Percentiles rank a stretch among this genome's conserved stretches.
Evolutionary conservation across 2,888 invertebrate species (phyloP).

Genomic region (Andrena fulva): DNA sequence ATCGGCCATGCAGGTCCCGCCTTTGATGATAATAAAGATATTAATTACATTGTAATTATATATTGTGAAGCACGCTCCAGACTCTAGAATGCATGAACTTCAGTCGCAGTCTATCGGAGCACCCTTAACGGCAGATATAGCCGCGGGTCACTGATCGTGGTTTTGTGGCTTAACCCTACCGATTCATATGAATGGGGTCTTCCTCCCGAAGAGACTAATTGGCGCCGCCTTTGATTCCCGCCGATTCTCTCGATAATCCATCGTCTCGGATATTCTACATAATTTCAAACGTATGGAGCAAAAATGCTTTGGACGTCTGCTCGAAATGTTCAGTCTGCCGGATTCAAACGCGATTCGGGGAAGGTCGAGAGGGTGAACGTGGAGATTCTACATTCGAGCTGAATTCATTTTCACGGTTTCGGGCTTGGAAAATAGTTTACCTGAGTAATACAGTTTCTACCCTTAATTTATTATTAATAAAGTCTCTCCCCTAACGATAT

Average conservation of each 20-base stretch:
- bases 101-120: conserved; percentile 33
- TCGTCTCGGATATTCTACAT: conserved; percentile 8
- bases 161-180: conserved; percentile 43
- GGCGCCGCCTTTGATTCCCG: conserved; percentile 23
- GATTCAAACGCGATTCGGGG: background rate
- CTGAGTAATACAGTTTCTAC: too few relatives aligned
- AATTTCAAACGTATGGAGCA: background rate
- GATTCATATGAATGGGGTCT: conserved; percentile 36
- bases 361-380: too few relatives aligned
- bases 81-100: conserved; percentile 39
- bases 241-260: conserved; percentile 17
- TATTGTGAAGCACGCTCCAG: conserved; percentile 23
- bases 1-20: background rate
- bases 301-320: background rate
- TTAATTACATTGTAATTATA: conserved; percentile 41
- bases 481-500: too few relatives aligned
- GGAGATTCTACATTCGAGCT: too few relatives aligned
- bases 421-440: too few relatives aligned
- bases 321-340: background rate
- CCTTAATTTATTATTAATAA: too few relatives aligned
- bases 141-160: conserved; percentile 42
- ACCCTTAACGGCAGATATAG: conserved; percentile 38
- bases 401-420: too few relatives aligned
- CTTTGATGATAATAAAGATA: conserved; percentile 9
- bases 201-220: conserved; percentile 40